Evolutionary conservation across 2,113 vertebrate species (phyloP).

Genomic region (Epinephelus lanceolatus): DNA sequence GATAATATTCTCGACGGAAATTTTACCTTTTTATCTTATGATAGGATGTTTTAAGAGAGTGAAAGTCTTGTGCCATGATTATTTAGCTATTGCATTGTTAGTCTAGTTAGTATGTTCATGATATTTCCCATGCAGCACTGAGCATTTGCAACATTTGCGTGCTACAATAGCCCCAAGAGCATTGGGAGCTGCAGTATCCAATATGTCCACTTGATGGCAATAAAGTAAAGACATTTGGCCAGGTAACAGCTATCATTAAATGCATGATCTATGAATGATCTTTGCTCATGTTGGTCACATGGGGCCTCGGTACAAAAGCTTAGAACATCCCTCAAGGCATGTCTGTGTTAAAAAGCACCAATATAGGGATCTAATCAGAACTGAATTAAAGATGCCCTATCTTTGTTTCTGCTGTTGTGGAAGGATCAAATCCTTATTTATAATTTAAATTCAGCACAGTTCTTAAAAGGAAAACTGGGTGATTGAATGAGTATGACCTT

Average conservation of each 20-base stretch:
- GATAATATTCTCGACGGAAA: background rate
- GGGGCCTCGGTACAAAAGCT: background rate
- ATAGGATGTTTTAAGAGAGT: background rate
- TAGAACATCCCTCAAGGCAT: background rate
- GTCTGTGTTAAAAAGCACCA: background rate
- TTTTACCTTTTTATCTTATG: background rate
- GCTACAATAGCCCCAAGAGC: background rate
- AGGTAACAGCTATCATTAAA: background rate
- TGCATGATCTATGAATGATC: background rate
- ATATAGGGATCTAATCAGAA: background rate
- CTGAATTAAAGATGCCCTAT: background rate
- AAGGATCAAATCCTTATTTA: background rate
- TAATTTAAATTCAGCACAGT: background rate
- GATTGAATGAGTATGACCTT: background rate
- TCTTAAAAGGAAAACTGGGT: background rate
- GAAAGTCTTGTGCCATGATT: background rate
- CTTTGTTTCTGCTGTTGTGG: background rate
- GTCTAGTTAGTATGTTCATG: background rate
- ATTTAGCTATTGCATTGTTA: background rate
- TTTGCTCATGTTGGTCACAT: background rate
- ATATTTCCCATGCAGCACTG: background rate
- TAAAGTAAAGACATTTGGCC: conserved; percentile 3
- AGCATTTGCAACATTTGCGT: background rate
- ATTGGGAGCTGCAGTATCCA: conserved; percentile 12
- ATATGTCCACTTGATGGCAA: conserved; percentile 54